Evolutionary conservation across 2,113 vertebrate species (phyloP).

Genomic region (Hydrolagus affinis): DNA sequence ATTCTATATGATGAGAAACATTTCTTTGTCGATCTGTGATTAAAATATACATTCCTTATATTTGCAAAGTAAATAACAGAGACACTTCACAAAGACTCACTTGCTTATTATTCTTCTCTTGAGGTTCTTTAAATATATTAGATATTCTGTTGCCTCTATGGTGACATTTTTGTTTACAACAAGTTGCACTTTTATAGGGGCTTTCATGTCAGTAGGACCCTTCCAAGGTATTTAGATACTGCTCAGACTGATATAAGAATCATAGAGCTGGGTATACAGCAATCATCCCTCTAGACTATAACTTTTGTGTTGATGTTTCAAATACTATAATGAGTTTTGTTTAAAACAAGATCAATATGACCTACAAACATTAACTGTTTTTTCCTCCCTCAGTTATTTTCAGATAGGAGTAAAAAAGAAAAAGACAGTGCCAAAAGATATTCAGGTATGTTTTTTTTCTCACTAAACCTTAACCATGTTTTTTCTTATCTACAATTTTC

Average conservation of each 20-base stretch:
- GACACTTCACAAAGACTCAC: not conserved
- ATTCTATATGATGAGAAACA: no score
- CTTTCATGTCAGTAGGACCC: no score
- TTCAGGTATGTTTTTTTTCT: conserved; percentile 52
- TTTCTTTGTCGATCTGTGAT: no score
- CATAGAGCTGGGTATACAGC: not conserved
- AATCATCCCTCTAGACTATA: not conserved
- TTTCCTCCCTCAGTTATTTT: conserved; percentile 64
- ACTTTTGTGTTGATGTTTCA: not conserved
- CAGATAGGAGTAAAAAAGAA: conserved; percentile 79
- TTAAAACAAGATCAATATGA: not conserved
- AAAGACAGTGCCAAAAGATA: conserved; percentile 59
- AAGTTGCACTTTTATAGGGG: no score
- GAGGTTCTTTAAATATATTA: not conserved
- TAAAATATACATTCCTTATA: no score
- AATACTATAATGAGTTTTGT: not conserved
- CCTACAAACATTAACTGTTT: conserved; percentile 18
- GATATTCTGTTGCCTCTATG: not conserved
- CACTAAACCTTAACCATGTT: not conserved
- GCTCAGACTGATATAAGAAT: not conserved
- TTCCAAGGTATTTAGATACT: not conserved
- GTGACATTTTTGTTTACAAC: not conserved
- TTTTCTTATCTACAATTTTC: not conserved
- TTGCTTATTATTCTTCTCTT: not conserved
- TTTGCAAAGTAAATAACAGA: not conserved